Conservation (phyloP, 1,140 invertebrate genomes). For the Stegodyphus mimosarum region DNA sequence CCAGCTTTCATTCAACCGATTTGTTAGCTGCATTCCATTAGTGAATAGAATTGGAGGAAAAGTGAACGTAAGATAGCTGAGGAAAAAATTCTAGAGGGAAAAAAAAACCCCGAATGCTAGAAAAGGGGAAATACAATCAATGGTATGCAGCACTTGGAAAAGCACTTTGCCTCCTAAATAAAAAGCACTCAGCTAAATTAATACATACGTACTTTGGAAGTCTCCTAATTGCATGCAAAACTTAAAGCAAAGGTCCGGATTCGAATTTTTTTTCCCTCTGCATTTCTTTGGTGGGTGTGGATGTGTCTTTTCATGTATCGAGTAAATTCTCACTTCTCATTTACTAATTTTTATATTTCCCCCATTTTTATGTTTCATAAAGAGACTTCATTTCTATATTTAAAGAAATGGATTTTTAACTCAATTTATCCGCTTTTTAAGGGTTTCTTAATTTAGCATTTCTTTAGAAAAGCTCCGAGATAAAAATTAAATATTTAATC, state of each 20-base stretch:
- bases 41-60: constrained; percentile 40
- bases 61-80: neutral
- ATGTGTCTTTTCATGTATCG: constrained; percentile 36
- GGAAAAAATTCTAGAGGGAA: neutral
- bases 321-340: constrained; percentile 27
- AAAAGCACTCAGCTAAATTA: constrained; percentile 59
- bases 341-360: constrained; percentile 13
- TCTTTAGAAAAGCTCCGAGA: too few species aligned
- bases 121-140: constrained; percentile 49
- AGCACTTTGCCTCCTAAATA: constrained; percentile 52
- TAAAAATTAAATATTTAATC: too few species aligned
- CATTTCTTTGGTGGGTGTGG: neutral
- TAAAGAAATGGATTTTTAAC: too few species aligned
- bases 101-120: constrained; percentile 6
- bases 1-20: neutral
- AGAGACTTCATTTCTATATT: too few species aligned
- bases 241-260: neutral
- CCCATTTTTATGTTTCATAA: too few species aligned
- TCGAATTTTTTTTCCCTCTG: too few species aligned
- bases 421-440: too few species aligned
- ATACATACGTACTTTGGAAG: constrained; percentile 57
- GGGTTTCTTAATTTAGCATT: too few species aligned
- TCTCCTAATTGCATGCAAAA: constrained; percentile 58
- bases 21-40: constrained; percentile 41
- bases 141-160: constrained; percentile 39